Evolutionary conservation across 2,888 invertebrate genomes (phyloP).

Genomic region (Agrotis exclamationis): DNA sequence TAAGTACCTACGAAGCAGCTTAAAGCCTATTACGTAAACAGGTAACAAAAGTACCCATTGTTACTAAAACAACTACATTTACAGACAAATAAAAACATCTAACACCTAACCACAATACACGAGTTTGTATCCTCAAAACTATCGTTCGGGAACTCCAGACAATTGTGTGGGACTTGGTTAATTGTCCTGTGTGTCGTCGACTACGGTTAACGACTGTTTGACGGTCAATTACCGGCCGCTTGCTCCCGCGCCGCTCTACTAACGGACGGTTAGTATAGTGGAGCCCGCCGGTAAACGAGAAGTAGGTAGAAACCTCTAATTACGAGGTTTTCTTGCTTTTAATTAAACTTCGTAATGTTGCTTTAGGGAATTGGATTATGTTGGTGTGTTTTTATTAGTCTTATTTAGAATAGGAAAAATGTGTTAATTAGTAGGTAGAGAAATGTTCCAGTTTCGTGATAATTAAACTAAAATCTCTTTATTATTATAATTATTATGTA

Average conservation of each 20-base stretch:
- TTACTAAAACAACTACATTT: neutral
- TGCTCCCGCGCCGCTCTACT: constrained; percentile 31
- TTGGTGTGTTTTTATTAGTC: constrained; percentile 18
- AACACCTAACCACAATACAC: neutral
- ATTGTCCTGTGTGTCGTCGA: constrained; percentile 38
- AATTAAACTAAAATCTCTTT: neutral
- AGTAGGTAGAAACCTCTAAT: constrained; percentile 29
- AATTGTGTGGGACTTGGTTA: constrained; percentile 39
- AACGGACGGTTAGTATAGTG: constrained; percentile 15
- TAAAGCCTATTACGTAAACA: neutral
- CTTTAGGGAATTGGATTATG: constrained; percentile 18
- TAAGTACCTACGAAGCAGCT: too few relatives aligned
- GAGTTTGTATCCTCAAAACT: neutral
- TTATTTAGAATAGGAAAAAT: constrained; percentile 9
- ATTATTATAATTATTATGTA: neutral
- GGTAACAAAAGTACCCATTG: neutral
- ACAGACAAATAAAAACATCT: neutral
- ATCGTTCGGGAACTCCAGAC: constrained; percentile 1
- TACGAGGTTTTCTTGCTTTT: constrained; percentile 49
- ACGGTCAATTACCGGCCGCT: constrained; percentile 43
- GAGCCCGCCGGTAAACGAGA: constrained; percentile 12
- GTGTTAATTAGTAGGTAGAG: constrained; percentile 14
- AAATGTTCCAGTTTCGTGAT: neutral
- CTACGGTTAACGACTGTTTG: constrained; percentile 44
- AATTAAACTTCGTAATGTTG: constrained; percentile 44